A percentile compares a stretch with the other conserved stretches of the same genome.
Evolutionary conservation across 2,888 invertebrate species (phyloP).

Genomic region (Antitype chi): DNA sequence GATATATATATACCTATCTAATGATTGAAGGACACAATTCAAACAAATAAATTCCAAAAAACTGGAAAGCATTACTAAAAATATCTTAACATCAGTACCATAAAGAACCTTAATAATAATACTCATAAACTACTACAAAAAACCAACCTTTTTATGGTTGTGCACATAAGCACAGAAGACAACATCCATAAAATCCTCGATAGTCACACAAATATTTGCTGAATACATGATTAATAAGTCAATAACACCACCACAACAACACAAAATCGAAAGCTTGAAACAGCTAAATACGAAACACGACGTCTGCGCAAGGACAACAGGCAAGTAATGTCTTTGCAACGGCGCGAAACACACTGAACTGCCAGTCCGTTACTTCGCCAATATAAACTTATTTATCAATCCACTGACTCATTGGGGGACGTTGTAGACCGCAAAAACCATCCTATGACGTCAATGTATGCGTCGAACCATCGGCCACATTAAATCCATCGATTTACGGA

Average conservation of each 20-base stretch:
- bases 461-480: conserved; percentile 68
- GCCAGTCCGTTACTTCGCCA: conserved; percentile 68
- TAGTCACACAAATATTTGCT: conserved; percentile 80
- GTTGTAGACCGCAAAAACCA: conserved; percentile 68
- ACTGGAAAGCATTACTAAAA: not conserved
- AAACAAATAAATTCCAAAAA: not conserved
- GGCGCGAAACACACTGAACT: conserved; percentile 73
- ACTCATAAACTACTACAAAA: conserved; percentile 9
- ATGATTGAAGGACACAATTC: not conserved
- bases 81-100: not conserved
- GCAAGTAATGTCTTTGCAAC: conserved; percentile 52
- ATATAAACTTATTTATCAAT: conserved; percentile 78
- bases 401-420: conserved; percentile 75
- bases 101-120: not conserved
- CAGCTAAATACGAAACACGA: conserved; percentile 43
- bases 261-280: conserved; percentile 50
- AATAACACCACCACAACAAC: conserved; percentile 48
- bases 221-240: conserved; percentile 78
- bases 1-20: too few relatives aligned
- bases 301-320: conserved; percentile 53
- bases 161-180: conserved; percentile 84
- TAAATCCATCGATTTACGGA: conserved; percentile 70
- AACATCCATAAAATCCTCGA: conserved; percentile 87
- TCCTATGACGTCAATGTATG: conserved; percentile 78
- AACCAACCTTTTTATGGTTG: conserved; percentile 78